Conservation (phyloP, 2,113 vertebrate species). For the Sturnira hondurensis region DNA sequence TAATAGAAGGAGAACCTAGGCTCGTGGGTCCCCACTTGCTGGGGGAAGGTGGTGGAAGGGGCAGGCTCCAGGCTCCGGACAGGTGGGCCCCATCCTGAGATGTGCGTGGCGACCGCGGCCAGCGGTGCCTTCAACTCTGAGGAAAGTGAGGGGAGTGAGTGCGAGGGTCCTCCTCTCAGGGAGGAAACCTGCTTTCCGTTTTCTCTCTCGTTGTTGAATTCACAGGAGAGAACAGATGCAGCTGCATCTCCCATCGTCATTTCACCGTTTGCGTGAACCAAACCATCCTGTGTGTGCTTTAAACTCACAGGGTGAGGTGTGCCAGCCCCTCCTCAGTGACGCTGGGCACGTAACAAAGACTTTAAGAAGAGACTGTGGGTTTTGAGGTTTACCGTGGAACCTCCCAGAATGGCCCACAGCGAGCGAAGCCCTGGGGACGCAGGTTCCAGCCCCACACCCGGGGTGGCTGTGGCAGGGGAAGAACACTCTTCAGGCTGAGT, state of each 20-base stretch:
- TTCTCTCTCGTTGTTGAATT: neutral
- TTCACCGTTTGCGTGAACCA: neutral
- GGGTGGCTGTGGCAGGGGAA: neutral
- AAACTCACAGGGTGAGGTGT: neutral
- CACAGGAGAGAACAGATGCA: neutral
- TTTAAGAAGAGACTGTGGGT: neutral
- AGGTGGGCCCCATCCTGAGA: no score
- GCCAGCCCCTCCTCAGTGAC: neutral
- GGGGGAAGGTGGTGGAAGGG: neutral
- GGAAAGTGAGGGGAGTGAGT: neutral
- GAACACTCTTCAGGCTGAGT: neutral
- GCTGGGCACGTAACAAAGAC: neutral
- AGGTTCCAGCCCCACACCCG: neutral
- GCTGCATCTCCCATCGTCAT: fast-evolving
- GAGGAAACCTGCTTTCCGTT: neutral
- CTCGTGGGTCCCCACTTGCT: neutral
- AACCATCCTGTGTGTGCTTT: neutral
- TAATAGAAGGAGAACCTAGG: neutral
- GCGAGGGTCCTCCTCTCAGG: neutral
- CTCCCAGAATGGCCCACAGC: neutral
- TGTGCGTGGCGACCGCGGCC: neutral
- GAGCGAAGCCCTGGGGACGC: neutral
- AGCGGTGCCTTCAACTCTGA: fast-evolving
- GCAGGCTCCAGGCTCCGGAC: no score
- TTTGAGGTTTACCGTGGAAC: neutral